A percentile compares a stretch with the other conserved stretches of the same genome.
Conservation (phyloP, 2,888 invertebrate genomes). For the Ecliptopera silaceata region DNA sequence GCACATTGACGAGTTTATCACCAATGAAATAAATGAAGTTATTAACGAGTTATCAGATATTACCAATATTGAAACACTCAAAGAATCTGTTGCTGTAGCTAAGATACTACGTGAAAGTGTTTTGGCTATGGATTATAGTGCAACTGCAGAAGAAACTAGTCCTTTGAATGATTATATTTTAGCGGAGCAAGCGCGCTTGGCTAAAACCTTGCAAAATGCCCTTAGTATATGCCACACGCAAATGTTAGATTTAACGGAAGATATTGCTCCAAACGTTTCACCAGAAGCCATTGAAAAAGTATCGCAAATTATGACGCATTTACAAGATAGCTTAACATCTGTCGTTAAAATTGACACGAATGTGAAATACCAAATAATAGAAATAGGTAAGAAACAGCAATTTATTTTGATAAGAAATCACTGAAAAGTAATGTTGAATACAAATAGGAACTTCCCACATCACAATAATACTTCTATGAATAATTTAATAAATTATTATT, state of each 20-base stretch:
- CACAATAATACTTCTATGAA: too few species aligned
- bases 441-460: too few species aligned
- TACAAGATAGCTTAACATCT: conserved; percentile 51
- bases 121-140: conserved; percentile 16
- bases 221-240: conserved; percentile 45
- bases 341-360: conserved; percentile 32
- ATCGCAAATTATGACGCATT: conserved; percentile 47
- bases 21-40: conserved; percentile 40
- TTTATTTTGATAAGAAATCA: conserved; percentile 33
- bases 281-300: conserved; percentile 44
- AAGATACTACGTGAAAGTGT: conserved; percentile 41
- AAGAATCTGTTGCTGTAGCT: conserved; percentile 42
- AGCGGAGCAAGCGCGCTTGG: conserved; percentile 39
- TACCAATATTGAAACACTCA: conserved; percentile 36
- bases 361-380: conserved; percentile 23
- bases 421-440: too few species aligned
- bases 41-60: conserved; percentile 37
- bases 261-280: conserved; percentile 34
- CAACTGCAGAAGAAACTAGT: conserved; percentile 23
- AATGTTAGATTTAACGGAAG: conserved; percentile 43
- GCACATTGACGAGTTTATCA: conserved; percentile 48
- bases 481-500: too few species aligned
- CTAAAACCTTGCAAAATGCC: conserved; percentile 42
- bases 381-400: conserved; percentile 27
- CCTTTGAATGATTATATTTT: conserved; percentile 18